phyloP scores from a whole-genome alignment of 2,888 invertebrate species.

The Elgonia sp. region DNA sequence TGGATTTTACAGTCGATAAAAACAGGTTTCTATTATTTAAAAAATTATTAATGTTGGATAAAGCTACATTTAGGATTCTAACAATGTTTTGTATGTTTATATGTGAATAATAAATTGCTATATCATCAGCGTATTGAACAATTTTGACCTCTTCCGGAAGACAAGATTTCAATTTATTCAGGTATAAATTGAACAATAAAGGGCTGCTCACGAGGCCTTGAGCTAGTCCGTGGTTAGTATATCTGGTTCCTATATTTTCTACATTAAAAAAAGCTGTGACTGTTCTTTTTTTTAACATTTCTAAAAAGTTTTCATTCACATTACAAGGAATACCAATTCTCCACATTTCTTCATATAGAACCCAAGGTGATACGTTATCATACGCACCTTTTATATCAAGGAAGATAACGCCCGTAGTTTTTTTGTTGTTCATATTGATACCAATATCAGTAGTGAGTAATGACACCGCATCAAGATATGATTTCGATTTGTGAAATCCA shows the following conservation, averaged over 20 bases:
- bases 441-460: neutral
- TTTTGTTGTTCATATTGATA: neutral
- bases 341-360: neutral
- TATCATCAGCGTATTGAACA: too few relatives aligned
- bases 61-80: too few relatives aligned
- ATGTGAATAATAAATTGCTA: too few relatives aligned
- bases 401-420: neutral
- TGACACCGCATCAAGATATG: neutral
- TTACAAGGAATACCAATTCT: neutral
- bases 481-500: neutral
- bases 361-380: neutral
- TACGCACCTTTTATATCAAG: neutral
- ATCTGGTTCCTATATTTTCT: neutral
- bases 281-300: neutral
- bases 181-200: slow-evolving; percentile 3
- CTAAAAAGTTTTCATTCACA: neutral
- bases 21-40: too few relatives aligned
- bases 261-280: neutral
- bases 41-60: too few relatives aligned
- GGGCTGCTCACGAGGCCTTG: neutral
- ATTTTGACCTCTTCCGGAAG: neutral
- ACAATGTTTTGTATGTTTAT: too few relatives aligned
- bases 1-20: too few relatives aligned
- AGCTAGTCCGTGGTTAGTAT: neutral
- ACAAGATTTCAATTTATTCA: neutral